phyloP scores from a whole-genome alignment of 2,888 invertebrate species.

The Drosophila paranaensis region DNA sequence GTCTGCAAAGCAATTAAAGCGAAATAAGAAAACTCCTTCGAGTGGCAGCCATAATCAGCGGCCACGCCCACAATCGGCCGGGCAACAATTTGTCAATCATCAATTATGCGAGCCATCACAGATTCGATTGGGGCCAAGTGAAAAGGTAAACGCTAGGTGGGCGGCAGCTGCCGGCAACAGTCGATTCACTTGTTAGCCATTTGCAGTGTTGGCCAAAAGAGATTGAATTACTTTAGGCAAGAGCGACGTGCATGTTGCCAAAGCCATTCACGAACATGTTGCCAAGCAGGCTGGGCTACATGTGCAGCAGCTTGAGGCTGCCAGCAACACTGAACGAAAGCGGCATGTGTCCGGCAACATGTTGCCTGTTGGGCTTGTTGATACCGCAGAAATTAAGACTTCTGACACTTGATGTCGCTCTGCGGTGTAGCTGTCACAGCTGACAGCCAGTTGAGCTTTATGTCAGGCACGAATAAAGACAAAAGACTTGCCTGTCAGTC shows the following conservation, averaged over 20 bases:
- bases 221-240: neutral
- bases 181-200: slow-evolving; percentile 58
- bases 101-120: slow-evolving; percentile 38
- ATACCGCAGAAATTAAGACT: neutral
- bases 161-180: slow-evolving; percentile 53
- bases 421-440: neutral
- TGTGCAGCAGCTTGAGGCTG: slow-evolving; percentile 36
- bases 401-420: neutral
- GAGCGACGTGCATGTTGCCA: neutral
- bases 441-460: slow-evolving; percentile 7
- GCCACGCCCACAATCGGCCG: slow-evolving; percentile 4
- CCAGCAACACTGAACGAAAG: slow-evolving; percentile 61
- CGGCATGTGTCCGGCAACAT: slow-evolving; percentile 32
- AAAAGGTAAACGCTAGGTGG: slow-evolving; percentile 12
- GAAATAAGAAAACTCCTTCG: slow-evolving; percentile 57
- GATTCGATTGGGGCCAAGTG: slow-evolving; percentile 48
- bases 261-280: neutral
- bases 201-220: slow-evolving; percentile 6
- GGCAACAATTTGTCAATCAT: slow-evolving; percentile 38
- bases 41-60: neutral
- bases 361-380: neutral
- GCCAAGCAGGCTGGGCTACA: slow-evolving; percentile 17
- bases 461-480: neutral
- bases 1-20: slow-evolving; percentile 71
- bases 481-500: neutral